Conservation (phyloP, 2,797 vertebrate species). For the Squalus acanthias region DNA sequence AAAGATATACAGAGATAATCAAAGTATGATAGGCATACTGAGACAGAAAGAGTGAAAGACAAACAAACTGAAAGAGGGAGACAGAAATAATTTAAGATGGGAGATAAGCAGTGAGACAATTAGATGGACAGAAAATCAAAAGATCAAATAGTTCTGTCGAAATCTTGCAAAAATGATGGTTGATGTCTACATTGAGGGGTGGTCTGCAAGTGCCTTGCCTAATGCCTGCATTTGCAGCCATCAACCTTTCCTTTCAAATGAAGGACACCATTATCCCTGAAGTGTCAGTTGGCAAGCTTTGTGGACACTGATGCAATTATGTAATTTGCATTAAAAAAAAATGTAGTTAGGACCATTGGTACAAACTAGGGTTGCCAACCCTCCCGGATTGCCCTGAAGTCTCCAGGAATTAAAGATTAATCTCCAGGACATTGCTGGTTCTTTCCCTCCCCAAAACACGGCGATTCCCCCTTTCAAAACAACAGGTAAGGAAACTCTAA, state of each 20-base stretch:
- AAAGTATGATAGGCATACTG: background rate
- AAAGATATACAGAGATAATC: background rate
- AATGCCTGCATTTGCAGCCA: background rate
- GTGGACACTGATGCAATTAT: background rate
- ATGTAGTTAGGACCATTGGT: background rate
- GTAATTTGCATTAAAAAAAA: background rate
- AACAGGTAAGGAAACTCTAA: background rate
- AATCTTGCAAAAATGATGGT: background rate
- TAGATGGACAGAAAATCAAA: background rate
- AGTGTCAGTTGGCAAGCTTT: background rate
- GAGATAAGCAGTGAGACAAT: too few species aligned
- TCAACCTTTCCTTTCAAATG: background rate
- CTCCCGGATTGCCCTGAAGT: background rate
- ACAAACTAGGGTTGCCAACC: background rate
- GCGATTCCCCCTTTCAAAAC: background rate
- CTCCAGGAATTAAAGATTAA: background rate
- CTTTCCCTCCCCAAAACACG: background rate
- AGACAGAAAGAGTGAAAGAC: background rate
- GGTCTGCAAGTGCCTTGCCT: background rate
- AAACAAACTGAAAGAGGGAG: background rate
- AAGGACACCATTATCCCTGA: background rate
- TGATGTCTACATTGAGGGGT: background rate
- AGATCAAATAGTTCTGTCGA: background rate
- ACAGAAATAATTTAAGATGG: background rate
- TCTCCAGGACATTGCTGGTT: background rate